phyloP scores from a whole-genome alignment of 92 coral and sea anemone genomes.

The Meandrina meandrites region DNA sequence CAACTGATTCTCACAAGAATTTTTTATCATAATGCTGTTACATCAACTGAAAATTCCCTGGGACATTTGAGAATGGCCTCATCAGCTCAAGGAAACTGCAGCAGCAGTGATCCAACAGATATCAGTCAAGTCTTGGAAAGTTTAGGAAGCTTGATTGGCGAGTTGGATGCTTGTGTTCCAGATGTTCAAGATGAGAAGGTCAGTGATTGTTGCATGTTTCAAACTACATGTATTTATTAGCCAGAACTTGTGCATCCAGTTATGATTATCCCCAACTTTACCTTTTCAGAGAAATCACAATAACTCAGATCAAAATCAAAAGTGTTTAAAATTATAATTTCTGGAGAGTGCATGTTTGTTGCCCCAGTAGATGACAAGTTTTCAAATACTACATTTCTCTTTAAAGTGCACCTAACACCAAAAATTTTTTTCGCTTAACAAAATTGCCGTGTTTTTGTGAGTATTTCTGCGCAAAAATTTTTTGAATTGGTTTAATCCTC shows the following conservation, averaged over 20 bases:
- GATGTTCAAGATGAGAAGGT: conserved; percentile 13
- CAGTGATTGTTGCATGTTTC: background rate
- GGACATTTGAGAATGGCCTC: conserved; percentile 36
- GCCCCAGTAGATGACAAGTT: too few species aligned
- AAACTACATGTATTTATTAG: too few species aligned
- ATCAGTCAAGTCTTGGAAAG: conserved; percentile 56
- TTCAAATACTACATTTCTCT: too few species aligned
- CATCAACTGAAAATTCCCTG: conserved; percentile 18
- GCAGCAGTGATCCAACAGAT: conserved; percentile 41
- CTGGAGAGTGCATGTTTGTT: background rate
- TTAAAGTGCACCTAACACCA: too few species aligned
- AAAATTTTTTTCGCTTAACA: too few species aligned
- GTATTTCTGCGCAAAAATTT: too few species aligned
- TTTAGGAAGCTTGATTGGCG: conserved; percentile 77
- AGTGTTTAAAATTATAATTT: too few species aligned
- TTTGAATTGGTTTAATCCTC: too few species aligned
- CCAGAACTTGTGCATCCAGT: background rate
- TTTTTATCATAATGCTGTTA: conserved; percentile 10
- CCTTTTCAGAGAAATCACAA: background rate
- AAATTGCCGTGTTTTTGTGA: too few species aligned
- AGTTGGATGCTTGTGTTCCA: conserved; percentile 55
- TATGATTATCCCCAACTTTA: too few species aligned
- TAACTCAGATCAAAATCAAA: too few species aligned
- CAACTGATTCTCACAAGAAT: background rate
- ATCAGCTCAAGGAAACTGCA: background rate